Base-by-base conservation (phyloP, 2,797 vertebrate genomes). In the Iguana delicatissima region DNA sequence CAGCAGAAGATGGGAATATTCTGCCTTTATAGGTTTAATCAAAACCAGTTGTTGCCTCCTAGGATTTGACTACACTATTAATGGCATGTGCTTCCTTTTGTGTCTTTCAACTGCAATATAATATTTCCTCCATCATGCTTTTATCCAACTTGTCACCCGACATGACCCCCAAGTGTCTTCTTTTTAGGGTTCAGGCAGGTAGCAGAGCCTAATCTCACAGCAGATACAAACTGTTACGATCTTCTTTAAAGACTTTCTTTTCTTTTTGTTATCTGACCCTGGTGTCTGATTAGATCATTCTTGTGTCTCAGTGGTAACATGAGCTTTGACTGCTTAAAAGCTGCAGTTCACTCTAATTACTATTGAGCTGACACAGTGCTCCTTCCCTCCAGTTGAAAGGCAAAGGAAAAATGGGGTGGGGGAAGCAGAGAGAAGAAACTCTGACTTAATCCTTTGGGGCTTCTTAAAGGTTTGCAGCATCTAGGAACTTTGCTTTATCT, bases 281-380 rank as follows among this genome's bases (percentile, higher is more conserved):
- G 0, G 26, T 82, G 86, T 83, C 94, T 89, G 93, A 90, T 93
- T 64, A 92, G 93, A 89, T 93, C 93, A 10, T 86, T 94, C 88
- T 24, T 38, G 29, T 24, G 0, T 46, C 84, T 83, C 90, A 5
- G 64, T 35, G 87, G 90, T 91, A 95, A 87, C 85, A 2, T 24
- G 92, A 94, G 92, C 93, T 91, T 90, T n/a, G 83, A 57, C 93
- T 91, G 86, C 93, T 92, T 95, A 9, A 59, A 77, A 94, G 96
- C 94, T 9, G 90, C 90, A 77, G 90, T 84, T 95, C 59, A 2
- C 91, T 91, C 92, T 94, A 91, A 94, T 95, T 94, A 88, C 91
- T 90, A n/a, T 52, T 57, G 94, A 95, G 94, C 93, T 0, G 20
- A 77, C 50, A 85, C 90, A 80, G 69, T 13, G 91, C 72, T 90